Percentiles rank a stretch among this genome's conserved stretches.
Evolutionary conservation across 2,888 invertebrate species (phyloP).

Genomic region (Tipula helvola): DNA sequence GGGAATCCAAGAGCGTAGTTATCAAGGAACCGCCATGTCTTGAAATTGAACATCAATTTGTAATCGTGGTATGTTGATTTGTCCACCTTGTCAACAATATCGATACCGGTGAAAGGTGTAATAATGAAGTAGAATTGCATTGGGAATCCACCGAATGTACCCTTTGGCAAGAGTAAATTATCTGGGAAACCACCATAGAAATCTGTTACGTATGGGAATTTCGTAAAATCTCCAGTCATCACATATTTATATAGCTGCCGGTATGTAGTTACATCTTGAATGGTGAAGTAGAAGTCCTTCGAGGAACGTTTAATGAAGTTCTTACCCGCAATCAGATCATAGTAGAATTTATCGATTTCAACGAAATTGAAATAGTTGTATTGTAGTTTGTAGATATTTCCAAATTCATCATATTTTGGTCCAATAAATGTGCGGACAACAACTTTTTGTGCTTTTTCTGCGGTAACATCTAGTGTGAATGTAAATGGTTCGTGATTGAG

Average conservation of each 20-base stretch:
- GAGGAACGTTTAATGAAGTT: constrained; percentile 45
- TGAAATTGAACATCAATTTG: neutral
- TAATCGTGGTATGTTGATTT: constrained; percentile 35
- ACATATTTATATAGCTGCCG: constrained; percentile 38
- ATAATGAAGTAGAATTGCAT: constrained; percentile 49
- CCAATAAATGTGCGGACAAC: constrained; percentile 57
- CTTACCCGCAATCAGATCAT: constrained; percentile 44
- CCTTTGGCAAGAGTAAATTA: constrained; percentile 52
- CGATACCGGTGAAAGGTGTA: constrained; percentile 31
- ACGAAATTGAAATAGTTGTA: constrained; percentile 50
- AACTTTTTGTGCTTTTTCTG: constrained; percentile 45
- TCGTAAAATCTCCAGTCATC: constrained; percentile 31
- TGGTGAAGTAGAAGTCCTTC: constrained; percentile 49
- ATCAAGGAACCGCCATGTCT: constrained; percentile 32
- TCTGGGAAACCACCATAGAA: constrained; percentile 48
- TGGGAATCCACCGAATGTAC: constrained; percentile 46
- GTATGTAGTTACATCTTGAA: constrained; percentile 44
- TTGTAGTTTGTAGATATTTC: constrained; percentile 42
- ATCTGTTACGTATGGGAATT: constrained; percentile 36
- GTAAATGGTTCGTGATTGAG: constrained; percentile 54
- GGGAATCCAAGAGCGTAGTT: constrained; percentile 58
- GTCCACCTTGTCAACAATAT: constrained; percentile 21
- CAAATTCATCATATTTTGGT: constrained; percentile 50
- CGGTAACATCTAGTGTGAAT: constrained; percentile 42
- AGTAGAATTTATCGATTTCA: constrained; percentile 50